Conservation (phyloP, 2,888 invertebrate species). For the Oxyteleia sp. region DNA sequence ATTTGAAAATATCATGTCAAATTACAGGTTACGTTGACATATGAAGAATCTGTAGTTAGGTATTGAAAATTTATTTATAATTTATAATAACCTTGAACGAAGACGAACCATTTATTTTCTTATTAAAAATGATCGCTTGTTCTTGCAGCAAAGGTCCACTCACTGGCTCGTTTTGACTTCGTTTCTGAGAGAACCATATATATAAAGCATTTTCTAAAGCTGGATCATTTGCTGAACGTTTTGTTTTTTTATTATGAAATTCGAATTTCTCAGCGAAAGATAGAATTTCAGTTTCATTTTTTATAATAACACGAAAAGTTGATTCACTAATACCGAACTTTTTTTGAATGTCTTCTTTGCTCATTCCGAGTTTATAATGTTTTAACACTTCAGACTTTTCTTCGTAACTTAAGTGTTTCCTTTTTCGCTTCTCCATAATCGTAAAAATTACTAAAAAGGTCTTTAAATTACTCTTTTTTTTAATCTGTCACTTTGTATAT, state of each 20-base stretch:
- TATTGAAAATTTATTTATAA: neutral
- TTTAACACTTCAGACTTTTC: conserved; percentile 4
- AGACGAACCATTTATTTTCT: neutral
- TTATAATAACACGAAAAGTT: neutral
- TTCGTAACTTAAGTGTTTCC: neutral
- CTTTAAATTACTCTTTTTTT: neutral
- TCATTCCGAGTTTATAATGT: neutral
- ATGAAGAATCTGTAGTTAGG: conserved; percentile 5
- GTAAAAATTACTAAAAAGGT: neutral
- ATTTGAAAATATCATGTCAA: neutral
- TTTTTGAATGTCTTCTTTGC: neutral
- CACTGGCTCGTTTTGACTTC: conserved; percentile 4
- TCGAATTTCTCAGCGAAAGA: neutral
- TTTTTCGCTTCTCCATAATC: conserved; percentile 1
- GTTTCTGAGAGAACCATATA: conserved; percentile 16
- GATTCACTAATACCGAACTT: conserved; percentile 11
- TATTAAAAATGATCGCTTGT: conserved; percentile 8
- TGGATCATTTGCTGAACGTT: neutral
- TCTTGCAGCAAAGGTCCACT: conserved; percentile 16
- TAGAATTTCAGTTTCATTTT: conserved; percentile 11
- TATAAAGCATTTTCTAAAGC: conserved; percentile 4
- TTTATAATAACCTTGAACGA: conserved; percentile 8
- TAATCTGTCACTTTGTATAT: conserved; percentile 3
- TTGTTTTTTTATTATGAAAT: conserved; percentile 14
- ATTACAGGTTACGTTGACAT: neutral